phyloP scores from a whole-genome alignment of 23 tunicate genomes.

The Corella eumyota region DNA sequence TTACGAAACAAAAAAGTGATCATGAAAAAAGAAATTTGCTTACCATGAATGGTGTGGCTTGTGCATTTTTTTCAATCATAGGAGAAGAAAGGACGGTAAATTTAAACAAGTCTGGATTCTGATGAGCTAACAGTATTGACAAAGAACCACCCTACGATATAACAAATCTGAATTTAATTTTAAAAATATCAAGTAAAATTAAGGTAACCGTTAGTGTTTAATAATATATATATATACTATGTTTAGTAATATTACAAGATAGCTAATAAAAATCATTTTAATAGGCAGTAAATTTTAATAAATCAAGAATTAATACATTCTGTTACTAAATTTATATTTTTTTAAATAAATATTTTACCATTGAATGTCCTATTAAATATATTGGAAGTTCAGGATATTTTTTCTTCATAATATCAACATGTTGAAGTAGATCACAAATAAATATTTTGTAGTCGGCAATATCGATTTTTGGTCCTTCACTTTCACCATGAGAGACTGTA shows the following conservation, averaged over 20 bases:
- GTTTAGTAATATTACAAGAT: too few species aligned
- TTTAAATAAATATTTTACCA: slow-evolving; percentile 33
- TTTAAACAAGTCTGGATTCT: slow-evolving; percentile 32
- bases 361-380: slow-evolving; percentile 74
- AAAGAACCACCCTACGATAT: slow-evolving; percentile 53
- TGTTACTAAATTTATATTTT: too few species aligned
- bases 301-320: too few species aligned
- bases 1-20: not conserved
- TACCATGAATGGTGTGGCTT: slow-evolving; percentile 29
- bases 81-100: slow-evolving; percentile 59
- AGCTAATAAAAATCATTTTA: too few species aligned
- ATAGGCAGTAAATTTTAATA: too few species aligned
- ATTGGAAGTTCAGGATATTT: slow-evolving; percentile 60
- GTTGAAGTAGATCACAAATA: slow-evolving; percentile 45
- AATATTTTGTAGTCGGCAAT: slow-evolving; percentile 26
- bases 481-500: slow-evolving; percentile 75
- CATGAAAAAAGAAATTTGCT: not conserved
- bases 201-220: too few species aligned
- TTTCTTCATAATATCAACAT: slow-evolving; percentile 43
- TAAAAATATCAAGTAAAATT: too few species aligned
- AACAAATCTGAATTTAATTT: not conserved
- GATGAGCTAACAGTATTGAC: slow-evolving; percentile 27
- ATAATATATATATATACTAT: too few species aligned
- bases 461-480: slow-evolving; percentile 48
- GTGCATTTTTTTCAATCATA: slow-evolving; percentile 27